phyloP scores from a whole-genome alignment of 2,797 vertebrate species.

The Tenualosa ilisha region DNA sequence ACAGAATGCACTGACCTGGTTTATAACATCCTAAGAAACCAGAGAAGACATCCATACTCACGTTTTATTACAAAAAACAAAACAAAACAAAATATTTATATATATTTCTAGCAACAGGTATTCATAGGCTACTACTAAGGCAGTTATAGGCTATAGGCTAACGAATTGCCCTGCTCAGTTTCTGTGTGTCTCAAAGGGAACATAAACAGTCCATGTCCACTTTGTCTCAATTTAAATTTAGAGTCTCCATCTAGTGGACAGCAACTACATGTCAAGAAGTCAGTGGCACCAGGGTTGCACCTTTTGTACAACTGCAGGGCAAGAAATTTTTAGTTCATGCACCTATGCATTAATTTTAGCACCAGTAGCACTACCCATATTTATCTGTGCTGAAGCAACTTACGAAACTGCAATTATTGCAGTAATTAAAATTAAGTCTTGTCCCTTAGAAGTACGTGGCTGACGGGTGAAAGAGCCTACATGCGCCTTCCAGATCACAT shows the following conservation, averaged over 20 bases:
- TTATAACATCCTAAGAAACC: no score
- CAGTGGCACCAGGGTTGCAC: no score
- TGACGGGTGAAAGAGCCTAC: not conserved
- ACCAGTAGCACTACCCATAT: not conserved
- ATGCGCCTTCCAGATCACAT: not conserved
- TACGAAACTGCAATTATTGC: not conserved
- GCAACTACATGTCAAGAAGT: not conserved
- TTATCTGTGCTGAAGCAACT: not conserved
- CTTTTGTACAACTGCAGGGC: no score
- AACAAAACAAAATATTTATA: no score
- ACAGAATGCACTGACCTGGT: no score
- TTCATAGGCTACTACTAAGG: no score
- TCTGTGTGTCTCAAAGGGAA: not conserved
- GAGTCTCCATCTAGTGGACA: constrained; percentile 18
- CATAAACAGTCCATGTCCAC: not conserved
- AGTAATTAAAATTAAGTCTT: not conserved
- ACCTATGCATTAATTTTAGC: not conserved
- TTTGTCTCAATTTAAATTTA: not conserved
- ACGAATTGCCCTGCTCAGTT: no score
- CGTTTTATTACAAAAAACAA: no score
- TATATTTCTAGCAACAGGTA: no score
- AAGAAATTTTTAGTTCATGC: no score
- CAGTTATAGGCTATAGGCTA: no score
- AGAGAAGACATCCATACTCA: no score
- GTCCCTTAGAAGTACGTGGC: not conserved